Conservation (phyloP, 2,888 invertebrate species). For the Galerucella pusilla region DNA sequence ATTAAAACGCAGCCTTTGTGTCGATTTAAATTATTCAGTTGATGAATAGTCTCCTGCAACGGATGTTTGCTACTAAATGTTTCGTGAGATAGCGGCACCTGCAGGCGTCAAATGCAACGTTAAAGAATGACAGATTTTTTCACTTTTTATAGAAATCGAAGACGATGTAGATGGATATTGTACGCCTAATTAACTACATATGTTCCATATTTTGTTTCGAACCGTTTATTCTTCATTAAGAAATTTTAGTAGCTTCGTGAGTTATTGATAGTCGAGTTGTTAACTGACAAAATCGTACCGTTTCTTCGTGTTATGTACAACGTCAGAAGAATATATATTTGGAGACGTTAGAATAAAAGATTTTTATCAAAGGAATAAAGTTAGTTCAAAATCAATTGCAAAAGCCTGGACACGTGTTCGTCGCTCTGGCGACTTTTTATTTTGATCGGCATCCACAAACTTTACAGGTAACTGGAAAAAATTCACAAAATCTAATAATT, state of each 20-base stretch:
- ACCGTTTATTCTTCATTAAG: conserved; percentile 22
- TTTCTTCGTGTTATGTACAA: not conserved
- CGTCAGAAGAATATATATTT: not conserved
- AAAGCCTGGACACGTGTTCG: too few species aligned
- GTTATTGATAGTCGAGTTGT: conserved; percentile 22
- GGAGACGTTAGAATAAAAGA: not conserved
- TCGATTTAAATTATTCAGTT: conserved; percentile 43
- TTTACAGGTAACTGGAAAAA: too few species aligned
- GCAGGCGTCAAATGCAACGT: conserved; percentile 43
- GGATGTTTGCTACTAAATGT: conserved; percentile 58
- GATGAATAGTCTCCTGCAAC: conserved; percentile 52
- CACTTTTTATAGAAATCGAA: conserved; percentile 54
- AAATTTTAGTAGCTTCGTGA: not conserved
- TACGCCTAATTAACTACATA: conserved; percentile 56
- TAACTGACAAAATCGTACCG: conserved; percentile 8
- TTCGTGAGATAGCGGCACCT: conserved; percentile 50
- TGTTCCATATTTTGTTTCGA: conserved; percentile 48
- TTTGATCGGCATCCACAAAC: too few species aligned
- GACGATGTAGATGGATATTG: conserved; percentile 56
- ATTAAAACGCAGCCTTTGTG: too few species aligned
- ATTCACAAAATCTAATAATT: too few species aligned
- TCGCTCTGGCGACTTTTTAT: too few species aligned
- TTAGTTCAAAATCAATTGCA: too few species aligned
- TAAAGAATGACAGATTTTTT: conserved; percentile 50
- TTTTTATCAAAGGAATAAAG: not conserved